phyloP scores from a whole-genome alignment of 2,888 invertebrate genomes.

The Brenthis daphne region DNA sequence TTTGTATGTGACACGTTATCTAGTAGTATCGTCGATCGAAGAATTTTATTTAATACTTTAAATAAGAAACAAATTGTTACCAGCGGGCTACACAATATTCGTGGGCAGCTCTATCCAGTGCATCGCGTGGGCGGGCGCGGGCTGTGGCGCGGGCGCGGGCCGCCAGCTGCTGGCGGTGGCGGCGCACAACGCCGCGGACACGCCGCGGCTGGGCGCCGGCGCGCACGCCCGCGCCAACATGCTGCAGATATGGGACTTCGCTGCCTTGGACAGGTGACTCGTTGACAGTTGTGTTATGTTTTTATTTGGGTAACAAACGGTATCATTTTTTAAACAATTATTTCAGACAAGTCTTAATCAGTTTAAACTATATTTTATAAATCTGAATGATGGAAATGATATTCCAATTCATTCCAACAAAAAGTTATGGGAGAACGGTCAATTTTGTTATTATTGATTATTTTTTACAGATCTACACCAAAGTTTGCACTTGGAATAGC shows the following conservation, averaged over 20 bases:
- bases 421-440: background rate
- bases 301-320: background rate
- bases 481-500: slow-evolving; percentile 82
- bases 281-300: slow-evolving; percentile 6
- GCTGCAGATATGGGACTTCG: slow-evolving; percentile 88
- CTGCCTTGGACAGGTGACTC: slow-evolving; percentile 64
- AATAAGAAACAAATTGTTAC: background rate
- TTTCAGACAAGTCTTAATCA: no score
- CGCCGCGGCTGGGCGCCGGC: slow-evolving; percentile 67
- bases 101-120: slow-evolving; percentile 83
- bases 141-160: slow-evolving; percentile 32
- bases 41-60: no score
- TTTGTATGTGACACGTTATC: no score
- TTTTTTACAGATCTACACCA: slow-evolving; percentile 50
- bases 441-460: background rate
- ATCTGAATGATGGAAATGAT: no score
- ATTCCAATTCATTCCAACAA: no score
- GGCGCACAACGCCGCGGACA: slow-evolving; percentile 75
- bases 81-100: slow-evolving; percentile 55
- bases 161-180: slow-evolving; percentile 83
- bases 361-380: no score
- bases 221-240: slow-evolving; percentile 72
- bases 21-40: no score
- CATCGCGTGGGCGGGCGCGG: slow-evolving; percentile 75
- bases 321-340: no score